Base-by-base conservation (phyloP, 2,113 vertebrate species). In the Arvicanthis niloticus region DNA sequence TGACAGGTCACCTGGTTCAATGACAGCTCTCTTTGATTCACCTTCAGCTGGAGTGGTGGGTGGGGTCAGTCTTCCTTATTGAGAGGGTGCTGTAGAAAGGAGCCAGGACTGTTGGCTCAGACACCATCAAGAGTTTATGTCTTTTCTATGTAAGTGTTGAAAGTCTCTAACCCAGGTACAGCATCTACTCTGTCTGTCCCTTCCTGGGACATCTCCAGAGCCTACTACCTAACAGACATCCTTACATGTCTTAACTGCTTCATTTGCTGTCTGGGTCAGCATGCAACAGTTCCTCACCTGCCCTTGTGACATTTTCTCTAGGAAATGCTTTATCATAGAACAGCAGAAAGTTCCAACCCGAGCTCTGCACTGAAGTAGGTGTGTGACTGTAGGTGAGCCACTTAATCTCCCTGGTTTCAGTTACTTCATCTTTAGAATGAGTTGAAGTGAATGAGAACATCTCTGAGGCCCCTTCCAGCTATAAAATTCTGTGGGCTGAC, bases 401-500 rank as follows among this genome's bases (percentile, higher is more conserved):
- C 40, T 37, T 91, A 29, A 17, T 82, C 84, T 85, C 78, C 67
- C 91, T 51, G 65, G 78, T 93, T 91, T 96, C 91, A 94, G 65
- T 91, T 78, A 56, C 73, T 96, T 94, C 84, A 73, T 95, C 91
- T 93, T 89, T 82, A 65, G 48, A 86, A 40, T 22, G 78, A 85
- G 29, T 37, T 62, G 70, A 88, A 67, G 21, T 75, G 60, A 91
- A 89, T 87, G 88, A 96, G 68, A 65, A 62, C 24, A 56, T 77
- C 78, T 93, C 75, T 51, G 68, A 89, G 77, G 82, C 48, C 60
- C 93, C 94, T 96, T 97, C 94, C 60, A 91, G 94, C 96, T 97
- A 80, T 96, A 89, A 87, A 94, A 90, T 92, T 94, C 87, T 93
- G n/a, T 76, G 68, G 34, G 96, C 48, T 97, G 87, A 95, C 93